These are phyloP conservation scores for Dryobates pubescens DNA, from an alignment of 2,797 vertebrate species.

Conservation along the genomic window DNA sequence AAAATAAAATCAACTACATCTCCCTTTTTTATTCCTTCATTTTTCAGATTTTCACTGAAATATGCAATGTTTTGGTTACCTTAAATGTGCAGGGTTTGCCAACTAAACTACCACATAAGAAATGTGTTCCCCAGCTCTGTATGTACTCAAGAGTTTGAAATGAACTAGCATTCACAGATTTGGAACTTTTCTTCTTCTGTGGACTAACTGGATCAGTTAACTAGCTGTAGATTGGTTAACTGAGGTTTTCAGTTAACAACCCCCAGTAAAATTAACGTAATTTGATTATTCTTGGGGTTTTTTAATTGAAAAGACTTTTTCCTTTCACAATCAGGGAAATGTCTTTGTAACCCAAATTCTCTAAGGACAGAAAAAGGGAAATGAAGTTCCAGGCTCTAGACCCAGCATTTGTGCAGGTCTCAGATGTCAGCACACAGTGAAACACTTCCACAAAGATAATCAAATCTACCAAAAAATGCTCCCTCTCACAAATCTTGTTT, in stretches of 20 bases:
- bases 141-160: neutral
- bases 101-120: neutral
- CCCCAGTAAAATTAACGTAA: neutral
- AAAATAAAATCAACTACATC: neutral
- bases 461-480: neutral
- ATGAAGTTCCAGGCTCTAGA: neutral
- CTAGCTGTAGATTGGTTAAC: neutral
- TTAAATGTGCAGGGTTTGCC: neutral
- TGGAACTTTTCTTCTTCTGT: neutral
- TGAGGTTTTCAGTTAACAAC: neutral
- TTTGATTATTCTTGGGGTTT: rapidly evolving
- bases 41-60: neutral
- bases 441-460: slow-evolving; percentile 22
- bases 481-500: neutral
- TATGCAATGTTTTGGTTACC: neutral
- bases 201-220: neutral
- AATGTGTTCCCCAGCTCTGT: neutral
- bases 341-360: neutral
- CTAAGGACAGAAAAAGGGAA: neutral
- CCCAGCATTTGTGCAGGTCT: neutral
- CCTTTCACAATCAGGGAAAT: neutral
- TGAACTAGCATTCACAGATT: neutral
- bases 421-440: neutral
- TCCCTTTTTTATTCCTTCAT: neutral
- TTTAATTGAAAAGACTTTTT: neutral